Evolutionary conservation across 2,113 vertebrate species (phyloP), one percentile per base, ranked within the genome.

Genomic region (Toxotes chatareus): DNA sequence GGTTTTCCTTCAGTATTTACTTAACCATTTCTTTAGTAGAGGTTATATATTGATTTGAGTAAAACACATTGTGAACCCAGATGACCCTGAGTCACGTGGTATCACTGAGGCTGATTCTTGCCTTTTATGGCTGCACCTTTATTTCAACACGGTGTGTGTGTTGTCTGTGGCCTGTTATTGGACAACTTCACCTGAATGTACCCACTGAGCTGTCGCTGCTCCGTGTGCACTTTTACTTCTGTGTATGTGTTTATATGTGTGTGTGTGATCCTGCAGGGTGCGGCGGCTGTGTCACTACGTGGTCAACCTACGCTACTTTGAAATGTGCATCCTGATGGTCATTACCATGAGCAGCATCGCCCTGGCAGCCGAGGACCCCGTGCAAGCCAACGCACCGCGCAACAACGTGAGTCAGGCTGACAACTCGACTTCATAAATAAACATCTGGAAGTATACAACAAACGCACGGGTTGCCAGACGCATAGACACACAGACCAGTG

Each of bases 331-430:
- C 91, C 96, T 99, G 2, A 91, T 96, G 19, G 97, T 99, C 74
- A 99, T 99, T 0, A 96, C 97, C 46, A 96, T 99, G 94, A 99
- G 98, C 94, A 99, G 98, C 94, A 98, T 99, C 0, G 97, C 98
- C 19, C 93, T 99, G 91, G 98, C 98, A 1, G 97, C 98, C 0
- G 98, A 99, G 84, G 98, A 99, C 76, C 98, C 98, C 0, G 98
- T 99, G 34, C 95, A 95, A 7, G 94, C 97, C 0, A 96, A 96
- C 66, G 96, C 98, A 0, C 95, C 95, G 0, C 95, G 96, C 73
- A 99, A 99, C 14, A 97, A 98, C 0, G 98, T 99, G 92, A 96
- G 97, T 94, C 63, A 74, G n/a, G 14, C 79, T 31, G 16, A 80
- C 82, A 44, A 36, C 55, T 13, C 12, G 69, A 62, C 73, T 27